phyloP scores from a whole-genome alignment of 1,140 invertebrate species.

The Wiebesia pumilae region DNA sequence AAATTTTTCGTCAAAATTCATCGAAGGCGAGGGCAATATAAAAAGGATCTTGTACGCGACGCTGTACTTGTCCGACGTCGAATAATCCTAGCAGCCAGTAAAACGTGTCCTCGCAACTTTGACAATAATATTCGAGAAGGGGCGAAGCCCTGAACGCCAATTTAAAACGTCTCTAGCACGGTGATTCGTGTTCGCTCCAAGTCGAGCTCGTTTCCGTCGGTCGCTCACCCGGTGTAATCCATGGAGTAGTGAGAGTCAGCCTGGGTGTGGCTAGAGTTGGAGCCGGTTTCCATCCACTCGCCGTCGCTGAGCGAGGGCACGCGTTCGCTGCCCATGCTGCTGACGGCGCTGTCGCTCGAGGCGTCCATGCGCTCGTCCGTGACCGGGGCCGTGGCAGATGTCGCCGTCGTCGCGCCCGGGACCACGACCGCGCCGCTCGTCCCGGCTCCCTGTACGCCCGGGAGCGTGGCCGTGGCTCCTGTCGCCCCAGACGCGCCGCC shows the following conservation, averaged over 20 bases:
- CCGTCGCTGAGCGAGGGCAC: conserved; percentile 90
- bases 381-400: conserved; percentile 50
- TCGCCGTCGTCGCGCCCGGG: conserved; percentile 54
- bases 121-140: too few relatives aligned
- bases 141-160: too few relatives aligned
- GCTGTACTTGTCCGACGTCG: too few relatives aligned
- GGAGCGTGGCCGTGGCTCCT: conserved; percentile 64
- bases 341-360: conserved; percentile 90
- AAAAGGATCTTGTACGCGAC: too few relatives aligned
- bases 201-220: too few relatives aligned
- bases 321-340: conserved; percentile 93
- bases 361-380: conserved; percentile 84
- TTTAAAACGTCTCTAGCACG: too few relatives aligned
- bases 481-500: conserved; percentile 71
- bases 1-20: too few relatives aligned
- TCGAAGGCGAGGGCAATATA: too few relatives aligned
- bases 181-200: too few relatives aligned
- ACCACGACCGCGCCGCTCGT: conserved; percentile 63
- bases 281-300: conserved; percentile 91
- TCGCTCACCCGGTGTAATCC: conserved; percentile 72
- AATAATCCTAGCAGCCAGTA: too few relatives aligned
- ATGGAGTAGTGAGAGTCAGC: conserved; percentile 77
- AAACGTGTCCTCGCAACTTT: too few relatives aligned
- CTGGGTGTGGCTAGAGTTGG: conserved; percentile 85
- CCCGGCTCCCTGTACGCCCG: conserved; percentile 64